Evolutionary conservation across 64 coral and sea anemone species (phyloP), one percentile per base, ranked within the genome.

Genomic region (Stylophora pistillata): DNA sequence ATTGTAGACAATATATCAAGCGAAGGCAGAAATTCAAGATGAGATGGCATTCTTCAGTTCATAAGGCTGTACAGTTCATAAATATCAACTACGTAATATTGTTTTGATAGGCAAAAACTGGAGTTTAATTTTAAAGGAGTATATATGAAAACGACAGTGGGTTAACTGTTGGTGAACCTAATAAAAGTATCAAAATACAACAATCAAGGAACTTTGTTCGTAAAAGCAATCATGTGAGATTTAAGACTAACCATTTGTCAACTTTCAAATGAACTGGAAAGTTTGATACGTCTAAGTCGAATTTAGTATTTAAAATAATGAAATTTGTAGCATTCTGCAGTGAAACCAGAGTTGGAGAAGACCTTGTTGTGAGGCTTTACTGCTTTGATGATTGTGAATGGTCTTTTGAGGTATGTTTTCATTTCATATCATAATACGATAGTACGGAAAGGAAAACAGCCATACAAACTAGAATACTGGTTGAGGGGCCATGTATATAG

Each of bases 351-450:
- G 47, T 89, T 52, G 78, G 88, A n/a, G 65, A 89, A 70, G 28
- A 57, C 11, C 65, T 89, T 81, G n/a, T 72, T 53, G 28, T 89
- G 52, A 69, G 37, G n/a, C 15, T 89, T 6, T 77, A 89, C 55
- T 78, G 65, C 57, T 78, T 89, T 55, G 88, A 89, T 15, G 88
- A 89, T 33, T 72, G 76, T 47, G 78, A 86, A 72, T 71, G 63
- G 63, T 86, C 62, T 11, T 56, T 86, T 25, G 82, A 86, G 37
- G 82, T 86, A 72, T 23, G 62, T 56, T 54, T 54, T 71, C 13
- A 41, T 41, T 41, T 41, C 6, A 41, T 41, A 6, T n/a, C n/a
- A n/a, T n/a, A n/a, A n/a, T n/a, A n/a, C n/a, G n/a, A n/a, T n/a
- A n/a, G n/a, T n/a, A n/a, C n/a, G n/a, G n/a, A n/a, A n/a, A n/a